Evolutionary conservation across 2,888 invertebrate species (phyloP), one percentile per base, ranked within the genome.

Genomic region (Andricus quercusramuli): DNA sequence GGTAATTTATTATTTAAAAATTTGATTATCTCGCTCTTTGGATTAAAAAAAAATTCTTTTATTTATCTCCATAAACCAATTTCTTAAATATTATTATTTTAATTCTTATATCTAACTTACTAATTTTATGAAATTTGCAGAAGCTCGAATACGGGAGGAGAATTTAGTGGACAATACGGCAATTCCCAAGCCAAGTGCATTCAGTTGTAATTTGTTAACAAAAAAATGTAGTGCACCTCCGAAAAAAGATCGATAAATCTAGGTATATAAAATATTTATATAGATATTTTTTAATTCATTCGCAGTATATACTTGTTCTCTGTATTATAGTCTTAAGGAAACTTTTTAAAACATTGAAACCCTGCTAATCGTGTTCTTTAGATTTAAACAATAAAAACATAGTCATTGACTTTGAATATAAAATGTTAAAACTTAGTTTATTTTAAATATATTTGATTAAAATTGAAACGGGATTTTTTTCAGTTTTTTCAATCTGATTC

Each of bases 1-100:
- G 94, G 96, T 96, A 93, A 92, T 74, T 74, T 22, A 13, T 59
- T 0, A 22, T 59, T 13, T 59, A 47, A 47, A 47, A 47, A 47
- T 44, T 44, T 15, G 3, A 44, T 15, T 15, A 44, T 3, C 44
- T 44, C 4, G 44, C 37, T 15, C 44, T 44, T 44, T 44, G 15
- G 44, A 44, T 44, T 44, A 1, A 25, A 25, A 25, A 25, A 25
- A 25, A 25, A 25, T 41, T 41, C 13, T 41, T 41, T 41, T 41
- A 41, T 41, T 44, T 44, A 44, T 15, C 44, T 17, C 1, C 47
- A 47, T 47, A 47, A 3, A 15, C 17, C 17, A 47, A 47, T 4
- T 47, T 47, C 15, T 47, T 17, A 47, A 47, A 17, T 47, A 47
- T 47, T 44, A 13, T 44, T 47, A 17, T 47, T 47, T 47, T 47